A percentile compares a stretch with the other conserved stretches of the same genome.
phyloP scores from a whole-genome alignment of 92 coral and sea anemone genomes.

The Heteractis magnifica region DNA sequence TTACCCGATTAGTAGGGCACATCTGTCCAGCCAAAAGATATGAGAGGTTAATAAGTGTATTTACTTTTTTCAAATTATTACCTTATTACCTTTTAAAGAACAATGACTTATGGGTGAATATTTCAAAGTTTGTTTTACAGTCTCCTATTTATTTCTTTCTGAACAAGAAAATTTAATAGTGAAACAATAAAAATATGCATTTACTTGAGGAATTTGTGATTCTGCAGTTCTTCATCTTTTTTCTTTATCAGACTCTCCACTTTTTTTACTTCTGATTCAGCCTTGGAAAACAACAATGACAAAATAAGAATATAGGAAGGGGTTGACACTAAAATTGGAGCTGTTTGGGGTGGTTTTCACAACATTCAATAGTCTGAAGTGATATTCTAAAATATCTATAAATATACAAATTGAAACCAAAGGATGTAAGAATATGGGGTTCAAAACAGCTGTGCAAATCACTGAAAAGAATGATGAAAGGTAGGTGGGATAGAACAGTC shows the following conservation, averaged over 20 bases:
- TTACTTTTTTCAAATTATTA: too few species aligned
- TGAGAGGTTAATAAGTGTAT: too few species aligned
- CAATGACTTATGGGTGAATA: too few species aligned
- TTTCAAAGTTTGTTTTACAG: too few species aligned
- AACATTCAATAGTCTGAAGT: background rate
- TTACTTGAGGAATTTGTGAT: constrained; percentile 43
- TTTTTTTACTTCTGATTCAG: constrained; percentile 48
- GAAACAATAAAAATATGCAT: constrained; percentile 20
- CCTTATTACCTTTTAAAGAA: too few species aligned
- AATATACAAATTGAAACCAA: background rate
- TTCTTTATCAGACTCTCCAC: constrained; percentile 30
- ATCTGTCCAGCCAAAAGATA: too few species aligned
- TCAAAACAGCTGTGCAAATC: background rate
- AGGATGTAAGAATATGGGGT: constrained; percentile 5
- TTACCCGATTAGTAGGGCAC: too few species aligned
- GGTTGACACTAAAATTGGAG: too few species aligned
- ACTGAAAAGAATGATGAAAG: background rate
- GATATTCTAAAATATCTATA: background rate
- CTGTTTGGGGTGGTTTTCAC: too few species aligned
- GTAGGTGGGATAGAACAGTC: background rate
- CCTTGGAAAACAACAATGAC: constrained; percentile 25
- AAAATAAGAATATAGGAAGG: background rate
- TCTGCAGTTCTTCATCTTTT: constrained; percentile 26
- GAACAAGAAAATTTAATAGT: background rate
- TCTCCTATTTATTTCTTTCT: too few species aligned